Evolutionary conservation across 2,797 vertebrate species (phyloP).

Genomic region (Cygnus olor): DNA sequence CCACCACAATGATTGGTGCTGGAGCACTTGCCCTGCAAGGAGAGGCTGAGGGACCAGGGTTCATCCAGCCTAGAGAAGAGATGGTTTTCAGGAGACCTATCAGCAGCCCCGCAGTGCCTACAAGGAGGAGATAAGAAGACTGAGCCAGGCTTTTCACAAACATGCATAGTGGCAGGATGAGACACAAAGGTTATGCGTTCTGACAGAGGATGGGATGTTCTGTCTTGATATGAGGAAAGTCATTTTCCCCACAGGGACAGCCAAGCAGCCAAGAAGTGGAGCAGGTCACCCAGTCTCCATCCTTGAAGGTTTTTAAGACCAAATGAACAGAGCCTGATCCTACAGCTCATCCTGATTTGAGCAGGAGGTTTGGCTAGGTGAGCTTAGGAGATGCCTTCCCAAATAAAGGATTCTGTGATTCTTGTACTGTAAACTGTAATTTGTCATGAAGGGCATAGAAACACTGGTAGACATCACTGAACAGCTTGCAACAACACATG

Average conservation of each 20-base stretch:
- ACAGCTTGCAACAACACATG: not conserved
- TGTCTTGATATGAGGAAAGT: not conserved
- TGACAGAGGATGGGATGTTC: not conserved
- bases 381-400: not conserved
- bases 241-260: not conserved
- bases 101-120: not conserved
- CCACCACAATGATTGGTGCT: accelerated
- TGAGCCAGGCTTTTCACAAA: not conserved
- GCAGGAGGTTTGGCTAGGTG: not conserved
- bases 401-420: not conserved
- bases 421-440: not conserved
- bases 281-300: not conserved
- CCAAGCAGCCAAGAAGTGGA: not conserved
- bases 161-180: accelerated
- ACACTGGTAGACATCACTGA: not conserved
- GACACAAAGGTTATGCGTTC: not conserved
- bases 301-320: not conserved
- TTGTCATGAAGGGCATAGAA: not conserved
- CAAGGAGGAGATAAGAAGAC: accelerated
- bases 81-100: not conserved
- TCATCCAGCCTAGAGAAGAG: not conserved
- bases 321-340: not conserved
- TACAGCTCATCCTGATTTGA: not conserved
- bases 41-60: not conserved
- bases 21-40: not conserved